A percentile compares a stretch with the other conserved stretches of the same genome.
Evolutionary conservation across 2,888 invertebrate species (phyloP).

Genomic region (Troides helena): DNA sequence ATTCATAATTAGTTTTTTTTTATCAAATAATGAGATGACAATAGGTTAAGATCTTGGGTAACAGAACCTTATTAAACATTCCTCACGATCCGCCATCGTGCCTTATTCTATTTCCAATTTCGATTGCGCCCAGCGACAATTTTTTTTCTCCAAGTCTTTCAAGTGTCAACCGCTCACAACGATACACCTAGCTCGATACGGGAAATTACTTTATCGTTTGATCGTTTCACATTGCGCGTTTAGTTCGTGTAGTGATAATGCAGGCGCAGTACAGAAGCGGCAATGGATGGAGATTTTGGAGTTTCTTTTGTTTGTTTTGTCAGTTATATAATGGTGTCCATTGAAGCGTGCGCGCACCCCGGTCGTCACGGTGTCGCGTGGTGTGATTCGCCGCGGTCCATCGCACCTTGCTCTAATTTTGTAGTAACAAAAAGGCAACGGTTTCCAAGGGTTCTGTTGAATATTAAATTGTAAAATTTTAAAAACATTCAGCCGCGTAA

Average conservation of each 20-base stretch:
- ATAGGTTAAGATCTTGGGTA: neutral
- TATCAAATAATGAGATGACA: too few relatives aligned
- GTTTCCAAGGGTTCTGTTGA: constrained; percentile 44
- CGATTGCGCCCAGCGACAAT: constrained; percentile 40
- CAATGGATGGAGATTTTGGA: constrained; percentile 32
- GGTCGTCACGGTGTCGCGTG: constrained; percentile 75
- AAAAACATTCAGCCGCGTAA: constrained; percentile 1
- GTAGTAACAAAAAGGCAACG: constrained; percentile 39
- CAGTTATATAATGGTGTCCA: constrained; percentile 35
- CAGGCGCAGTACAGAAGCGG: constrained; percentile 4
- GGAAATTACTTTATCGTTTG: neutral
- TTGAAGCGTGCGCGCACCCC: constrained; percentile 57
- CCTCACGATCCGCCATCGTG: constrained; percentile 41
- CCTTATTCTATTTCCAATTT: constrained; percentile 46
- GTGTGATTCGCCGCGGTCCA: constrained; percentile 63
- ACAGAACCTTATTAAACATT: constrained; percentile 31
- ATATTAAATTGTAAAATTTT: neutral
- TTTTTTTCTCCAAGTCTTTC: constrained; percentile 35
- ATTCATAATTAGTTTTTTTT: too few relatives aligned
- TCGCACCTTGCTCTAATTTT: constrained; percentile 68
- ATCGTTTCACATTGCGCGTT: constrained; percentile 32
- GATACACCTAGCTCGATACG: neutral
- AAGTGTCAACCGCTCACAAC: constrained; percentile 20
- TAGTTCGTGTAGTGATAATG: neutral
- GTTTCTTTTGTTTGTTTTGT: constrained; percentile 13